These are phyloP conservation scores for Hemistola chrysoprasaria DNA, from an alignment of 2,888 invertebrate species.

Conservation along the genomic window DNA sequence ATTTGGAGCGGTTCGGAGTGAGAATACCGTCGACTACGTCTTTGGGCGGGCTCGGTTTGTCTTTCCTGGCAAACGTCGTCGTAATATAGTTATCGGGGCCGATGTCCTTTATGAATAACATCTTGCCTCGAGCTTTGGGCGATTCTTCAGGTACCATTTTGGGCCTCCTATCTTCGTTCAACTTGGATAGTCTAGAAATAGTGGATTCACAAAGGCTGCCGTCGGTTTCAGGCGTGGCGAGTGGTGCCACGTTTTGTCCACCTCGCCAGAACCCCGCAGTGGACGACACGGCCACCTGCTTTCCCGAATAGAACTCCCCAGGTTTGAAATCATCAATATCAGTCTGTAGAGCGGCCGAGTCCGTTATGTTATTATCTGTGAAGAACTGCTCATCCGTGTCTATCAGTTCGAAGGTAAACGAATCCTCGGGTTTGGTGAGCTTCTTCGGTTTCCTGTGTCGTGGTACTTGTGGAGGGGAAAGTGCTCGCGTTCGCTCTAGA, in stretches of 20 bases:
- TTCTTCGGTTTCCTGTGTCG: constrained; percentile 86
- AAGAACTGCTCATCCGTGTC: constrained; percentile 89
- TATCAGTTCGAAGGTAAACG: constrained; percentile 92
- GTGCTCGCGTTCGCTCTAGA: constrained; percentile 87
- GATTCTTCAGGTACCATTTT: constrained; percentile 66
- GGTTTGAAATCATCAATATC: constrained; percentile 73
- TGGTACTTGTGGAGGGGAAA: constrained; percentile 86
- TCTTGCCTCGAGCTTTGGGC: constrained; percentile 66
- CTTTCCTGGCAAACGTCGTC: constrained; percentile 82
- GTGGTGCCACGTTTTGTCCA: constrained; percentile 76
- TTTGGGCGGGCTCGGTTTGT: constrained; percentile 50
- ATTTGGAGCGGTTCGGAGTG: constrained; percentile 67
- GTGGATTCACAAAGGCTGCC: constrained; percentile 82
- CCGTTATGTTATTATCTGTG: constrained; percentile 75
- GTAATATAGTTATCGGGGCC: constrained; percentile 89
- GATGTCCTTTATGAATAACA: constrained; percentile 84
- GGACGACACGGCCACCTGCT: constrained; percentile 61
- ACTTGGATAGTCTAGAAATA: constrained; percentile 71
- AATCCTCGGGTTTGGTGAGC: constrained; percentile 86
- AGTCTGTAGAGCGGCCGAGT: constrained; percentile 63
- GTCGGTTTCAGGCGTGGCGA: constrained; percentile 84
- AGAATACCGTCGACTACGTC: constrained; percentile 57
- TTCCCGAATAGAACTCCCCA: constrained; percentile 76
- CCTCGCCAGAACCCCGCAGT: constrained; percentile 67
- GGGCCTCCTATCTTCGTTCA: constrained; percentile 65